Evolutionary conservation across 2,113 vertebrate genomes (phyloP).

Genomic region (Coryphaenoides rupestris): DNA sequence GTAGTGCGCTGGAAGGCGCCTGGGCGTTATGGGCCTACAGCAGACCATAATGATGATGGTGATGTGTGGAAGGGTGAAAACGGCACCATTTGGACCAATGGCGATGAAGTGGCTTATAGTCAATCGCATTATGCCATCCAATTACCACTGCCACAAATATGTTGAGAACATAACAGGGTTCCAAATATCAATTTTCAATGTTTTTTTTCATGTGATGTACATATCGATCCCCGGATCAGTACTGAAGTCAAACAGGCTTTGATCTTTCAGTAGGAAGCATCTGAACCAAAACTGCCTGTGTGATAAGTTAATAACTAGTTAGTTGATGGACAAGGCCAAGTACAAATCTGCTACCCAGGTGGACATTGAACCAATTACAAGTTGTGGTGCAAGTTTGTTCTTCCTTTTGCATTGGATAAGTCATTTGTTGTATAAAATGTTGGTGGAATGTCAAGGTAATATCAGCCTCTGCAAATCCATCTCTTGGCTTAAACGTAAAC

Average conservation of each 20-base stretch:
- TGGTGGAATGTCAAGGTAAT: no score
- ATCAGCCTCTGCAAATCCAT: no score
- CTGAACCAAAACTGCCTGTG: neutral
- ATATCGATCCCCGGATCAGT: neutral
- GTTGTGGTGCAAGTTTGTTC: no score
- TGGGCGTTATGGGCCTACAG: no score
- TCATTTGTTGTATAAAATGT: no score
- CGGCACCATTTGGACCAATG: slow-evolving; percentile 23
- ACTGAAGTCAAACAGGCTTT: neutral
- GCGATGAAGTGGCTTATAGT: neutral
- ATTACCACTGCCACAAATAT: slow-evolving; percentile 8
- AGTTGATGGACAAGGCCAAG: neutral
- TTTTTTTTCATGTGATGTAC: slow-evolving; percentile 3
- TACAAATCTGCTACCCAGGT: no score
- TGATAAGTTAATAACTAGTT: neutral
- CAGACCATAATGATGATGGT: slow-evolving; percentile 9
- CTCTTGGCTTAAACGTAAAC: no score
- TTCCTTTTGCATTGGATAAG: no score
- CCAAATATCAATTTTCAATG: slow-evolving; percentile 6
- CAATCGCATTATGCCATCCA: neutral
- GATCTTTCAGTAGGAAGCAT: neutral
- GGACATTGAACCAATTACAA: no score
- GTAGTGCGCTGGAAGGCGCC: no score
- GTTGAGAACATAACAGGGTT: slow-evolving; percentile 11
- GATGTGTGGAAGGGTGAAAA: slow-evolving; percentile 31